Percentiles rank a stretch among this genome's conserved stretches.
Evolutionary conservation across 2,888 invertebrate genomes (phyloP).

Genomic region (Belgica antarctica): DNA sequence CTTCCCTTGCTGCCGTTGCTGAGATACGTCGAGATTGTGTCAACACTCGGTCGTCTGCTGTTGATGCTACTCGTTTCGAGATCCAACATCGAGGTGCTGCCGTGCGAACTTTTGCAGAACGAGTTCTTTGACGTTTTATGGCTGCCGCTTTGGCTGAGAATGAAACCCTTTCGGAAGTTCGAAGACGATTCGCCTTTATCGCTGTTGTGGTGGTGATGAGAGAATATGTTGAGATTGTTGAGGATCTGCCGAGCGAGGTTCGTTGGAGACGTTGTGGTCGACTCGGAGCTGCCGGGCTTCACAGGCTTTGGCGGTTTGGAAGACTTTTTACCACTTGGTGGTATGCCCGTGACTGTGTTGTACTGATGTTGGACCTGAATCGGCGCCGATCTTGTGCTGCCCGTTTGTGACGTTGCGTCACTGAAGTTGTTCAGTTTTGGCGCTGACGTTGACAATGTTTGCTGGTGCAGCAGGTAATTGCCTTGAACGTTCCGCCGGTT

Average conservation of each 20-base stretch:
- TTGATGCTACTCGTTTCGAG: slow-evolving; percentile 71
- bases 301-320: slow-evolving; percentile 47
- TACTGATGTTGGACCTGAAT: background rate
- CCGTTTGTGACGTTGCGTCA: slow-evolving; percentile 28
- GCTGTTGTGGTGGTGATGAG: slow-evolving; percentile 40
- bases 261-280: slow-evolving; percentile 57
- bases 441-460: slow-evolving; percentile 28
- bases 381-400: slow-evolving; percentile 38
- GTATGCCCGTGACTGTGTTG: slow-evolving; percentile 5
- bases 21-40: slow-evolving; percentile 84
- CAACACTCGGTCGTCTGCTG: slow-evolving; percentile 77
- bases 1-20: slow-evolving; percentile 80
- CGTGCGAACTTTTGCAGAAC: slow-evolving; percentile 36
- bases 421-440: slow-evolving; percentile 28
- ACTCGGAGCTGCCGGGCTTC: slow-evolving; percentile 50
- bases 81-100: slow-evolving; percentile 35
- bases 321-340: slow-evolving; percentile 39
- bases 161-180: slow-evolving; percentile 11
- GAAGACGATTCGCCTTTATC: slow-evolving; percentile 1
- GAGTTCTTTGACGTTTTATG: slow-evolving; percentile 31
- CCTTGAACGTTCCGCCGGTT: slow-evolving; percentile 11
- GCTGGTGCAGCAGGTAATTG: slow-evolving; percentile 30
- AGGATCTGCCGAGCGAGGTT: slow-evolving; percentile 75
- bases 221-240: slow-evolving; percentile 77
- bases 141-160: slow-evolving; percentile 13